Conservation (phyloP, 2,113 vertebrate species). For the sheep (Ovis aries) region ARS-UI_Ramb_v3.0 NC_056054.1:201851501-201852000, state of each 20-base stretch:
- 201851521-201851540: background rate
- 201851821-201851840: background rate
- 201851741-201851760: background rate
- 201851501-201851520: background rate
- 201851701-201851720: background rate
- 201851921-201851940: background rate
- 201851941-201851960: background rate
- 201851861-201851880: constrained; percentile 28
- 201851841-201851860: constrained; percentile 21
- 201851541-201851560: background rate
- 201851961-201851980: background rate
- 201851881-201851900: constrained; percentile 1
- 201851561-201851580: background rate
- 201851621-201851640: background rate
- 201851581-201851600: background rate
- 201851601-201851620: background rate
- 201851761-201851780: background rate
- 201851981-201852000: background rate
- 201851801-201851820: constrained; percentile 15
- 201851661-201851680: background rate
- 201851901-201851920: background rate
- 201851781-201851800: background rate
- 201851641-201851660: constrained; percentile 1
- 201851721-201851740: background rate
- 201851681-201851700: background rate